Evolutionary conservation across 2,888 invertebrate species (phyloP), one percentile per base, ranked within the genome.

Genomic region (Anoncus sp.): DNA sequence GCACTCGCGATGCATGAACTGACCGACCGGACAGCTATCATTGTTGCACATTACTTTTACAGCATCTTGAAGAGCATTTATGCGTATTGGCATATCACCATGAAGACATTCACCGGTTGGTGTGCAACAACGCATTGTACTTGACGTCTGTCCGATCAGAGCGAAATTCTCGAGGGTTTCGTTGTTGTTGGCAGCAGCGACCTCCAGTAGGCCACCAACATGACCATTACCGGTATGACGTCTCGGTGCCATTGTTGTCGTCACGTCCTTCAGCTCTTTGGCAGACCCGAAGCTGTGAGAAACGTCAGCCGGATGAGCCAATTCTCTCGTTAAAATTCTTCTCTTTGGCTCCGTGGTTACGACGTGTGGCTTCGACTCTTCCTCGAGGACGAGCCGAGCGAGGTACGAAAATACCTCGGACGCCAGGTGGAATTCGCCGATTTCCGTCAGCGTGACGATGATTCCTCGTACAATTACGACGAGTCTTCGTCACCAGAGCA

Each of bases 1-100:
- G 92, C 98, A 99, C 91, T 97, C 97, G 84, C 96, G 95, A 93
- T 99, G 99, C 98, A 99, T 98, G 91, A 96, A 98, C 91, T 96
- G 95, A 81, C 98, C 98, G 87, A 94, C 94, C 81, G 94, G 93
- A 92, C 99, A 99, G 88, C 95, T 94, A 90, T 98, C 98, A 92
- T 98, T 98, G 93, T 98, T 98, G 94, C 99, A 99, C 83, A 96
- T 94, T 76, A 99, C 97, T 90, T 96, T 96, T 84, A 98, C 95
- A 55, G 96, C 95, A 86, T 97, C 97, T 83, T 96, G 93, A 65
- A 96, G 93, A 81, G 96, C 95, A 87, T 96, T 95, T 81, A 94
- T 87, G 75, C 94, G 92, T 73, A 95, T 94, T 53, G 93, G 90
- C 27, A 89, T 85, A 82, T 90, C 93, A 81, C 93, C 94, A 86